phyloP scores from a whole-genome alignment of 2,797 vertebrate genomes.

The Prunella strophiata region DNA sequence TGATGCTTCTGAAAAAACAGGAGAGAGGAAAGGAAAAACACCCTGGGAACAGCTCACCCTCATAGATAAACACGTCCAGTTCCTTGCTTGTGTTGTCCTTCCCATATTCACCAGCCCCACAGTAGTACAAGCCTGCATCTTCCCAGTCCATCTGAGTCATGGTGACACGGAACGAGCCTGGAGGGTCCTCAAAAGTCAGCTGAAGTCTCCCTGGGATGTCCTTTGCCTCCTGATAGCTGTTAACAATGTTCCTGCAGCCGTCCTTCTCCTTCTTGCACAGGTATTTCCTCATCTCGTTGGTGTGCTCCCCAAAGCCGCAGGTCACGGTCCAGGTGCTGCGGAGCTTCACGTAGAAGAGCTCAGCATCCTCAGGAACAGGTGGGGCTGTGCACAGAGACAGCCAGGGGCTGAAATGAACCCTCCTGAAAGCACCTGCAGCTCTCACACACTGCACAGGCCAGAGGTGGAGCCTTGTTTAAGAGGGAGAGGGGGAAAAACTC shows the following conservation, averaged over 20 bases:
- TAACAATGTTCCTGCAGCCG: constrained; percentile 34
- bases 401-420: not conserved
- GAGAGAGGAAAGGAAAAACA: not conserved
- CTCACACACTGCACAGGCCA: fast-evolving
- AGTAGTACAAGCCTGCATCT: constrained; percentile 71
- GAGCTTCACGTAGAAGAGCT: constrained; percentile 73
- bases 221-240: not conserved
- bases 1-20: not conserved
- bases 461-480: too few relatives aligned
- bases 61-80: constrained; percentile 73
- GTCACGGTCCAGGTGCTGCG: constrained; percentile 33
- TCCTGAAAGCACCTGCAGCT: not conserved
- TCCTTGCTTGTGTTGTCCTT: not conserved
- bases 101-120: not conserved
- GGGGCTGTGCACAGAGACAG: not conserved
- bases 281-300: not conserved
- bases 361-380: not conserved
- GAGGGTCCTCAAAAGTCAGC: not conserved
- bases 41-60: constrained; percentile 41
- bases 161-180: constrained; percentile 20
- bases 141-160: constrained; percentile 66
- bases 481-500: fast-evolving
- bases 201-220: constrained; percentile 53
- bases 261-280: constrained; percentile 57
- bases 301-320: not conserved